Conservation (phyloP, 2,888 invertebrate species). For the Diadegma fenestrale region DNA sequence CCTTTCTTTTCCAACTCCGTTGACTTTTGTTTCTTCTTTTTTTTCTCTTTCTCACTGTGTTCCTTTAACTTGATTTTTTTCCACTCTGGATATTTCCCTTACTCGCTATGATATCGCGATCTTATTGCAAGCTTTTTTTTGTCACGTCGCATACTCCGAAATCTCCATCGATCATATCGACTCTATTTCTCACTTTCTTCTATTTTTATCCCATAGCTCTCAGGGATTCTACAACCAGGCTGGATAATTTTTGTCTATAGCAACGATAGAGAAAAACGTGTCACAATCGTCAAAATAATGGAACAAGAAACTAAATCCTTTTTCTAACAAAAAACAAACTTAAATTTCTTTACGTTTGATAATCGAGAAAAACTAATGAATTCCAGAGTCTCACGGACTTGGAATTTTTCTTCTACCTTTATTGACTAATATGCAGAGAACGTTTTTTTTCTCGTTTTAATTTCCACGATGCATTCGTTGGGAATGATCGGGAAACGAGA, state of each 20-base stretch:
- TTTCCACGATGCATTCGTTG: neutral
- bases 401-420: slow-evolving; percentile 9
- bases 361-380: neutral
- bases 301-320: neutral
- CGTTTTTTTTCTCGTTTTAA: slow-evolving; percentile 24
- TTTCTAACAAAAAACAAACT: neutral
- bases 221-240: slow-evolving; percentile 48
- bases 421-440: slow-evolving; percentile 47
- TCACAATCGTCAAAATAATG: neutral
- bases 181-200: neutral
- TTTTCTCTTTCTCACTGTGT: neutral
- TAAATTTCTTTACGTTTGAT: neutral
- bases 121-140: neutral
- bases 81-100: neutral
- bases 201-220: slow-evolving; percentile 46
- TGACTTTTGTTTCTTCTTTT: neutral
- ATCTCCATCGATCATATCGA: slow-evolving; percentile 16
- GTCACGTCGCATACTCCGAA: neutral
- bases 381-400: neutral
- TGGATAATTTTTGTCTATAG: slow-evolving; percentile 3
- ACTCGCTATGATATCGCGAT: slow-evolving; percentile 21
- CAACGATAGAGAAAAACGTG: neutral
- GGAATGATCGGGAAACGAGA: slow-evolving; percentile 6
- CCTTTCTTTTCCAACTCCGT: neutral
- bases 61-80: neutral